Conservation (phyloP, 2,797 vertebrate genomes). For the Tiaroga cobitis region DNA sequence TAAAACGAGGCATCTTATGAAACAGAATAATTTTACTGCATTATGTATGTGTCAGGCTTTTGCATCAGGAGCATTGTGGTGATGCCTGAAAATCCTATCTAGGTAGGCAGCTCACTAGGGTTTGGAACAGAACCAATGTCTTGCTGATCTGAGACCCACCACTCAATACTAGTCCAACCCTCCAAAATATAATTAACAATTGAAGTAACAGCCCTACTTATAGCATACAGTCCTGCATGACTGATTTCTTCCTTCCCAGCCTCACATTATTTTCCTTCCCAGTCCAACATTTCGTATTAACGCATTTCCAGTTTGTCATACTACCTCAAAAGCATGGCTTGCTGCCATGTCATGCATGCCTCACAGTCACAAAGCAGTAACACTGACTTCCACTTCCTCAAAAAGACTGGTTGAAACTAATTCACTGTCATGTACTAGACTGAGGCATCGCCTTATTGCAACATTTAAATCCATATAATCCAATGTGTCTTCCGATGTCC, state of each 20-base stretch:
- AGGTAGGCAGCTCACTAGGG: constrained; percentile 8
- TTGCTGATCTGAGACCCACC: constrained; percentile 15
- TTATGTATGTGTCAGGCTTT: neutral
- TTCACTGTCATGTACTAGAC: constrained; percentile 13
- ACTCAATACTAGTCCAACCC: neutral
- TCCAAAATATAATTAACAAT: constrained; percentile 2
- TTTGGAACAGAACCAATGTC: constrained; percentile 25
- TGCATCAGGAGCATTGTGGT: neutral
- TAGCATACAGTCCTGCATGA: neutral
- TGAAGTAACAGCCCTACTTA: constrained; percentile 6
- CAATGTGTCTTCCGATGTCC: neutral
- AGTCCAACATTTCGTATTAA: constrained; percentile 7
- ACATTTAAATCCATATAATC: neutral
- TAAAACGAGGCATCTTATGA: neutral
- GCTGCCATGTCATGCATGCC: neutral
- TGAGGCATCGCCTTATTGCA: constrained; percentile 6
- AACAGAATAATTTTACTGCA: neutral
- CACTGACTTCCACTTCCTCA: constrained; percentile 49
- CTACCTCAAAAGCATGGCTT: constrained; percentile 37
- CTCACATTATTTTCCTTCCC: constrained; percentile 25
- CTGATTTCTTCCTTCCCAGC: neutral
- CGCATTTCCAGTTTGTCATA: constrained; percentile 13
- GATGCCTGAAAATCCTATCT: neutral
- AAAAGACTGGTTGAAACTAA: neutral
- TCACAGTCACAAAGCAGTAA: constrained; percentile 11